A percentile compares a stretch with the other conserved stretches of the same genome.
Evolutionary conservation across 1,140 invertebrate species (phyloP).

Genomic region (Saccostrea glomerata): DNA sequence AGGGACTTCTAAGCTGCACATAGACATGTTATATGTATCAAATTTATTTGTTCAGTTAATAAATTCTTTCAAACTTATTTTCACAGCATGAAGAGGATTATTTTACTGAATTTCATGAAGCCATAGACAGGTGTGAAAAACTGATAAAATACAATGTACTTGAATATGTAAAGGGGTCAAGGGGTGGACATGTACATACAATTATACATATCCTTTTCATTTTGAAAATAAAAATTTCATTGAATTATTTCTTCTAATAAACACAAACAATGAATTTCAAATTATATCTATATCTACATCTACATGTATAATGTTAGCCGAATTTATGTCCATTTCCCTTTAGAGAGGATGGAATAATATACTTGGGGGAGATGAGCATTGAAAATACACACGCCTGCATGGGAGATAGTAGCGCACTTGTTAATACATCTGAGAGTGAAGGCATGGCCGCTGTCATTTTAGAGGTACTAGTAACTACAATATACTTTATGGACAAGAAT

Average conservation of each 20-base stretch:
- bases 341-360: slow-evolving; percentile 65
- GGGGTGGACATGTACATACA: too few species aligned
- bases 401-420: slow-evolving; percentile 63
- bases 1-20: not conserved
- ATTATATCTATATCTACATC: not conserved
- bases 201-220: not conserved
- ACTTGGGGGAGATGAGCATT: slow-evolving; percentile 61
- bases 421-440: slow-evolving; percentile 74
- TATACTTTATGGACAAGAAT: not conserved
- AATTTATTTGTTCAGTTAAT: not conserved
- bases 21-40: not conserved
- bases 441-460: slow-evolving; percentile 74
- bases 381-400: slow-evolving; percentile 68
- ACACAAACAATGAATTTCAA: not conserved
- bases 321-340: not conserved
- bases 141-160: too few species aligned
- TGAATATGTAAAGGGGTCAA: too few species aligned
- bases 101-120: not conserved
- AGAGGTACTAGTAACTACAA: slow-evolving; percentile 63
- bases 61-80: not conserved
- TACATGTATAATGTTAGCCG: not conserved
- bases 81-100: slow-evolving; percentile 11
- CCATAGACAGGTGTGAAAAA: not conserved
- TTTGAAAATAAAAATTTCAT: not conserved
- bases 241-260: not conserved